phyloP scores from a whole-genome alignment of 2,797 vertebrate species.

The Sternarchorhynchus goeldii region DNA sequence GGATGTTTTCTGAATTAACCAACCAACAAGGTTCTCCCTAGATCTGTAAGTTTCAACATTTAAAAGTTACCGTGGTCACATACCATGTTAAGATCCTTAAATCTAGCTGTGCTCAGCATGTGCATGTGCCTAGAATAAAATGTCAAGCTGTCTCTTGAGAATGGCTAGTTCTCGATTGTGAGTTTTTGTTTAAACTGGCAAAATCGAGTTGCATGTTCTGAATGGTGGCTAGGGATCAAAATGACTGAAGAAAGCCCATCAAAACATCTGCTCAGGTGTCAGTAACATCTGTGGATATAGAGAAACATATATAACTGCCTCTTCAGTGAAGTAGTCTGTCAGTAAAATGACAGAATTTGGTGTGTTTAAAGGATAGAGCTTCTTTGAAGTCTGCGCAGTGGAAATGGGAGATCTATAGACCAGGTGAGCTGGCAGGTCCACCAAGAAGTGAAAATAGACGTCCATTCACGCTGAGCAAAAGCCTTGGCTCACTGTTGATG shows the following conservation, averaged over 20 bases:
- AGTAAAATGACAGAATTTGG: slow-evolving; percentile 56
- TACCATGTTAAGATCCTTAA: background rate
- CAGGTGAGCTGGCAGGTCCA: slow-evolving; percentile 61
- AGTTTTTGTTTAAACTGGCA: slow-evolving; percentile 19
- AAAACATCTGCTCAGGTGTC: slow-evolving; percentile 49
- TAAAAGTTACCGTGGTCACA: too few species aligned
- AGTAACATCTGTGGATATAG: slow-evolving; percentile 50
- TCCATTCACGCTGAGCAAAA: slow-evolving; percentile 59
- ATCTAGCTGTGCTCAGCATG: slow-evolving; percentile 1
- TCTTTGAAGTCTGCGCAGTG: slow-evolving; percentile 50
- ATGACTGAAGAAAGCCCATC: slow-evolving; percentile 38
- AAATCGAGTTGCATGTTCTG: slow-evolving; percentile 4
- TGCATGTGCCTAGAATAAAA: background rate
- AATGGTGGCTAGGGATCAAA: slow-evolving; percentile 45
- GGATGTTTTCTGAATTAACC: too few species aligned
- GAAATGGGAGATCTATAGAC: slow-evolving; percentile 53
- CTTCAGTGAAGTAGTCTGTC: slow-evolving; percentile 47
- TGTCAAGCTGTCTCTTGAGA: background rate
- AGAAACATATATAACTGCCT: slow-evolving; percentile 47
- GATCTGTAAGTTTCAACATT: too few species aligned
- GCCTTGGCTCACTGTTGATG: slow-evolving; percentile 58
- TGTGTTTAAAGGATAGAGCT: slow-evolving; percentile 47
- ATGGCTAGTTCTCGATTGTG: background rate
- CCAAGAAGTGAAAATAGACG: slow-evolving; percentile 66
- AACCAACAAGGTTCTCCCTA: too few species aligned